Evolutionary conservation across 2,113 vertebrate species (phyloP).

Genomic region (Aix galericulata): DNA sequence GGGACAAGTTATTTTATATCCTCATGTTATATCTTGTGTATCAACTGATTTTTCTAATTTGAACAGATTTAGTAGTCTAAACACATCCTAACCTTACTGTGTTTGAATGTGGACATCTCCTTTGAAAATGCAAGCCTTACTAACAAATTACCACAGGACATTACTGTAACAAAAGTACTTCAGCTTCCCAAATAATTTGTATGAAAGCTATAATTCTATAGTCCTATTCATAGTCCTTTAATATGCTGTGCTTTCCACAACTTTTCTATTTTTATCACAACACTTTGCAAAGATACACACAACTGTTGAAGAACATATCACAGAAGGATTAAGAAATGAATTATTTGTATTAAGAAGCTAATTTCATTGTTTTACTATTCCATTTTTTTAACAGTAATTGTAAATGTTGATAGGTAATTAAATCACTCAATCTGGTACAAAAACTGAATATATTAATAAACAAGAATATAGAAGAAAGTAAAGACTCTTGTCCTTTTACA

Average conservation of each 20-base stretch:
- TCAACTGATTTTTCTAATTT: neutral
- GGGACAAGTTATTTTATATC: neutral
- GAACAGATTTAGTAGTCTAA: neutral
- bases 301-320: neutral
- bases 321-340: neutral
- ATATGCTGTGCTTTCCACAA: neutral
- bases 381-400: neutral
- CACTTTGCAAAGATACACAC: neutral
- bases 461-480: neutral
- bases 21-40: neutral
- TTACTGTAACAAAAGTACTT: neutral
- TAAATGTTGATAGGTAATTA: neutral
- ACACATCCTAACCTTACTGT: neutral
- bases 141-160: neutral
- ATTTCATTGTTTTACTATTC: neutral
- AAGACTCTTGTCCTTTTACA: neutral
- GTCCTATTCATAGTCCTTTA: neutral
- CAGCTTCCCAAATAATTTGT: neutral
- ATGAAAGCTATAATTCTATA: neutral
- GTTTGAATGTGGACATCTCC: neutral
- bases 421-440: neutral
- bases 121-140: neutral
- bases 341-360: neutral
- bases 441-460: neutral
- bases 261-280: neutral